Conservation (phyloP, 2,888 invertebrate species). For the Tryphoninae sp. region DNA sequence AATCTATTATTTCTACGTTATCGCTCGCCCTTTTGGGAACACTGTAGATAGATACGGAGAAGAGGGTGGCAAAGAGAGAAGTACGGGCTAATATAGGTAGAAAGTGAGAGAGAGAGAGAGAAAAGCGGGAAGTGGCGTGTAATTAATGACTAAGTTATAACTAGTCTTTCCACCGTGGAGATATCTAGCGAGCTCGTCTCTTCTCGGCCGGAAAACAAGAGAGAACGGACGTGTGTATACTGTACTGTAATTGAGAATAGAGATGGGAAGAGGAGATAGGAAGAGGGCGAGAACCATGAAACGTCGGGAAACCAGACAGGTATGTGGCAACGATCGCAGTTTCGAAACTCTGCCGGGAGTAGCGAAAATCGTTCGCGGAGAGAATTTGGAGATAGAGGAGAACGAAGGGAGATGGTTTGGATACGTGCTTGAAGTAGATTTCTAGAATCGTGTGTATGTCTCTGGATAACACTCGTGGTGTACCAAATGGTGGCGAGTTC, state of each 20-base stretch:
- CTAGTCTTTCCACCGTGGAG: slow-evolving; percentile 23
- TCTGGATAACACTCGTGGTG: neutral
- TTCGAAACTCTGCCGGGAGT: slow-evolving; percentile 38
- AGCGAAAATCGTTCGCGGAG: slow-evolving; percentile 26
- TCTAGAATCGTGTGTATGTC: neutral
- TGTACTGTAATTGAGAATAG: slow-evolving; percentile 12
- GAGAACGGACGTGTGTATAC: neutral
- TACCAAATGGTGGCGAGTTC: neutral
- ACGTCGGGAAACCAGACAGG: slow-evolving; percentile 32
- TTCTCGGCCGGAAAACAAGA: slow-evolving; percentile 1
- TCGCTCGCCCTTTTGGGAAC: neutral
- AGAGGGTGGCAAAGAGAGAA: neutral
- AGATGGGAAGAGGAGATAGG: neutral
- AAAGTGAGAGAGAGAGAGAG: neutral
- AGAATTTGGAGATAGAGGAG: neutral
- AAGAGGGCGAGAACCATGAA: slow-evolving; percentile 5
- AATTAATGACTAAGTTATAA: slow-evolving; percentile 58
- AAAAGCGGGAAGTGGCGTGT: slow-evolving; percentile 30
- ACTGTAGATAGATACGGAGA: neutral
- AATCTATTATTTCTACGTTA: slow-evolving; percentile 68
- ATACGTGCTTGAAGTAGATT: neutral
- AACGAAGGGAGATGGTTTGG: slow-evolving; percentile 16
- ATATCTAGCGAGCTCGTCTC: slow-evolving; percentile 2
- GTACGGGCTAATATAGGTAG: neutral
- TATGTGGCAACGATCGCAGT: slow-evolving; percentile 42